These are phyloP conservation scores for Haliaeetus leucogaster DNA, from an alignment of 2,113 vertebrate species.

Conservation along the genomic window DNA sequence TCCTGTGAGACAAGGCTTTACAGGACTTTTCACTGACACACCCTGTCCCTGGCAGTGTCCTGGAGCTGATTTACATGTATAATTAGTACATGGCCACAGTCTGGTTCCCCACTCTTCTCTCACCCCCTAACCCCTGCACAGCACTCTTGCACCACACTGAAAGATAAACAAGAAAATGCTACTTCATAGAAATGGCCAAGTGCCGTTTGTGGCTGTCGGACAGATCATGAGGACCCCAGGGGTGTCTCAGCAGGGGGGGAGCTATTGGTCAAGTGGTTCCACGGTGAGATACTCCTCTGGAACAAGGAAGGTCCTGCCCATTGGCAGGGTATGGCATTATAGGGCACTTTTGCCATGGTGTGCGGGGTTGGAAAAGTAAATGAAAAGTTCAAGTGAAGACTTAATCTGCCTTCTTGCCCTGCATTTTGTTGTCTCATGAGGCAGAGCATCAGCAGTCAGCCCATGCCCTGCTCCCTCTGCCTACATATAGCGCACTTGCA, in stretches of 20 bases:
- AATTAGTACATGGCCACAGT: not conserved
- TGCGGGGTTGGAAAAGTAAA: not conserved
- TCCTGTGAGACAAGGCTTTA: not conserved
- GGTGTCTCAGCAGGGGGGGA: not conserved
- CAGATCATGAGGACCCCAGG: not conserved
- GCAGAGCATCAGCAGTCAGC: not conserved
- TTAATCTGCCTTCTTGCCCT: not conserved
- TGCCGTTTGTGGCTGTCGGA: not conserved
- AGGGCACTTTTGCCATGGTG: not conserved
- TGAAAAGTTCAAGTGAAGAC: not conserved
- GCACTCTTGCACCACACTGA: not conserved
- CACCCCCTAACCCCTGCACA: not conserved
- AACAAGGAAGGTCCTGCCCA: not conserved
- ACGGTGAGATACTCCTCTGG: not conserved
- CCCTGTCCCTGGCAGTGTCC: not conserved
- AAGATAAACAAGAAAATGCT: not conserved
- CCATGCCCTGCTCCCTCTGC: not conserved
- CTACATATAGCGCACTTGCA: fast-evolving
- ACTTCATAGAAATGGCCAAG: not conserved
- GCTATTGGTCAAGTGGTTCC: not conserved
- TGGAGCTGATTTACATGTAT: not conserved
- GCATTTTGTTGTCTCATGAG: not conserved
- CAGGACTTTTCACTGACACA: not conserved
- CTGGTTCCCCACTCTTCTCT: not conserved
- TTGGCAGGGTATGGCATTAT: not conserved